These are phyloP conservation scores for Dryadula phaetusa DNA, from an alignment of 2,888 invertebrate species.

Conservation along the genomic window DNA sequence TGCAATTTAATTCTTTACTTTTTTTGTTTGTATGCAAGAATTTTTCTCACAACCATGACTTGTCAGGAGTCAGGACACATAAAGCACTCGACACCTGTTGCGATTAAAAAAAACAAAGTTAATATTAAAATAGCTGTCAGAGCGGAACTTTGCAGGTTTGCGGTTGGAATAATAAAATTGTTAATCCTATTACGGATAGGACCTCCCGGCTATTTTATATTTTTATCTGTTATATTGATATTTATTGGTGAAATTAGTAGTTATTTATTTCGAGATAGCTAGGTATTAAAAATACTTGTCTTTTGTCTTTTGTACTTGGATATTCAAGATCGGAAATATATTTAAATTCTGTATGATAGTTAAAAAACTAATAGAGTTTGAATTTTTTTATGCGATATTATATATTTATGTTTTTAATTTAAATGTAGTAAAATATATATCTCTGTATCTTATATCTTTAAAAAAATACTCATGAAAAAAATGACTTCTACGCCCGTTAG, in stretches of 20 bases:
- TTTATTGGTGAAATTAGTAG: neutral
- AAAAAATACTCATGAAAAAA: too few relatives aligned
- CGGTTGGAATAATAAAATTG: conserved; percentile 45
- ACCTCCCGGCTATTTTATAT: conserved; percentile 41
- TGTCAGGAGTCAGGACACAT: conserved; percentile 64
- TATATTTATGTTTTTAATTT: too few relatives aligned
- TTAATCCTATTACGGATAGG: conserved; percentile 40
- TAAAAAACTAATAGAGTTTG: too few relatives aligned
- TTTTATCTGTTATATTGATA: conserved; percentile 18
- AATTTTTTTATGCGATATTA: too few relatives aligned
- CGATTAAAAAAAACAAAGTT: conserved; percentile 50
- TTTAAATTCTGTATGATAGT: too few relatives aligned
- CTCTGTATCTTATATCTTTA: too few relatives aligned
- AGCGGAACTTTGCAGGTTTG: conserved; percentile 46
- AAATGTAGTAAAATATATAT: too few relatives aligned
- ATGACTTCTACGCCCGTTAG: too few relatives aligned
- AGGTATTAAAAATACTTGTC: too few relatives aligned
- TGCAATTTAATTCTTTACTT: conserved; percentile 21
- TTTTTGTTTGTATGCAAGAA: conserved; percentile 46
- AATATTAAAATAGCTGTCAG: conserved; percentile 48
- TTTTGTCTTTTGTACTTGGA: too few relatives aligned
- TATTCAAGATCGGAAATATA: too few relatives aligned
- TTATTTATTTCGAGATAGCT: too few relatives aligned
- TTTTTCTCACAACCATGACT: conserved; percentile 56
- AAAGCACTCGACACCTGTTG: conserved; percentile 60